A percentile compares a stretch with the other conserved stretches of the same genome.
phyloP scores from a whole-genome alignment of 2,113 vertebrate genomes.

The Eurypyga helias region DNA sequence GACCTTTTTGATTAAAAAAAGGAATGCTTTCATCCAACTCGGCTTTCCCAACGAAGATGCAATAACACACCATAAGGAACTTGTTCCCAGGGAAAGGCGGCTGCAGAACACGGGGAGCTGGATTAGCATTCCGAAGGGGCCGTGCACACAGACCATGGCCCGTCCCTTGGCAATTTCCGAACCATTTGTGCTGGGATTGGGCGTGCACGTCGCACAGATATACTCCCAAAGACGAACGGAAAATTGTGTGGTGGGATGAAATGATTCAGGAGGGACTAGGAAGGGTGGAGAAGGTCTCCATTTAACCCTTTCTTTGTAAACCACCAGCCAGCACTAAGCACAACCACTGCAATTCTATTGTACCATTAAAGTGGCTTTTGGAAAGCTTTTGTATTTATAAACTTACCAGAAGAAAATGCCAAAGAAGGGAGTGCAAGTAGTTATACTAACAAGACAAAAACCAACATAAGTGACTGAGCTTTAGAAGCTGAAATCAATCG shows the following conservation, averaged over 20 bases:
- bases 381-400: constrained; percentile 11
- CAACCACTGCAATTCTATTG: not conserved
- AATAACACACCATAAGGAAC: not conserved
- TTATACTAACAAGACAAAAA: constrained; percentile 49
- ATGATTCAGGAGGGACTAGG: not conserved
- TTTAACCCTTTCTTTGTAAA: not conserved
- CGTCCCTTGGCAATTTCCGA: accelerated
- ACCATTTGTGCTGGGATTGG: not conserved
- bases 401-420: not conserved
- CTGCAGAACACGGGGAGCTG: not conserved
- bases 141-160: accelerated
- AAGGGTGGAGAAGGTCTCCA: not conserved
- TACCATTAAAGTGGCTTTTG: not conserved
- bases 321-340: not conserved
- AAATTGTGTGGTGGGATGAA: not conserved
- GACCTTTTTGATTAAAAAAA: not conserved
- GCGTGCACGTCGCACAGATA: not conserved
- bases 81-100: not conserved
- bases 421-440: not conserved
- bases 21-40: not conserved
- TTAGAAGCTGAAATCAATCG: constrained; percentile 45
- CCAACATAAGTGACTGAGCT: constrained; percentile 52
- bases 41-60: not conserved
- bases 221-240: not conserved
- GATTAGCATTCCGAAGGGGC: not conserved